Conservation (phyloP, 2,797 vertebrate genomes). For the Pseudomugil tenellus region DNA sequence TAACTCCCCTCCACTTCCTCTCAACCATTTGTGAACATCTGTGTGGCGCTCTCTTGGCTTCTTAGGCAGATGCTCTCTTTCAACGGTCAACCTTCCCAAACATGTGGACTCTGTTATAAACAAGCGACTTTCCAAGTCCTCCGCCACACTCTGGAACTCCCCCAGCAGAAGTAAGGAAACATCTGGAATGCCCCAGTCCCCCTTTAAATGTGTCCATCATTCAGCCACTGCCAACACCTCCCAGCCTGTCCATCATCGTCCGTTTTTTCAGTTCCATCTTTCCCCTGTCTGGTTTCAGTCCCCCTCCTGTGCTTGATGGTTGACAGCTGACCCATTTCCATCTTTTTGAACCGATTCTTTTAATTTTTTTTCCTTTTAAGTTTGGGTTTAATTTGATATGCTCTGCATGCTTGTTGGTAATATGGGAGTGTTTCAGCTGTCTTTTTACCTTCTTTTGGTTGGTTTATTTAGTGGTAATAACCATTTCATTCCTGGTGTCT, state of each 20-base stretch:
- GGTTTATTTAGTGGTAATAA: conserved; percentile 60
- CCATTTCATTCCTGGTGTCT: conserved; percentile 58
- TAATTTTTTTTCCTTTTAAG: conserved; percentile 24
- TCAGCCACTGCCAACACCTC: conserved; percentile 51
- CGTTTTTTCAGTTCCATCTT: conserved; percentile 58
- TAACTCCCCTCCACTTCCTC: conserved; percentile 28
- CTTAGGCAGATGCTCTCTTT: conserved; percentile 97
- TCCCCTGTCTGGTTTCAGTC: conserved; percentile 51
- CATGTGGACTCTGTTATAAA: conserved; percentile 99
- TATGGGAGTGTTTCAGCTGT: conserved; percentile 38
- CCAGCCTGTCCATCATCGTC: conserved; percentile 64
- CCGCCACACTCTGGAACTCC: conserved; percentile 98
- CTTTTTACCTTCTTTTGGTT: conserved; percentile 53
- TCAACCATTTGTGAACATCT: conserved; percentile 74
- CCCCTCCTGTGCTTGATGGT: conserved; percentile 55
- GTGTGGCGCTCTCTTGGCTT: conserved; percentile 86
- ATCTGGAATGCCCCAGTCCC: conserved; percentile 59
- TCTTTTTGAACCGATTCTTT: conserved; percentile 34
- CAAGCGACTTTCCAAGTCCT: conserved; percentile 99
- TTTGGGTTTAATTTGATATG: conserved; percentile 36
- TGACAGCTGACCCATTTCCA: conserved; percentile 65
- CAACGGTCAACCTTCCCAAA: conserved; percentile 99
- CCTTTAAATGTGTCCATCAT: conserved; percentile 65
- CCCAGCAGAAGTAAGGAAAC: conserved; percentile 97
- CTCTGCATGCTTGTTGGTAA: conserved; percentile 56